Conservation (phyloP, 2,797 vertebrate species). For the Parotocinclus haroldoi region DNA sequence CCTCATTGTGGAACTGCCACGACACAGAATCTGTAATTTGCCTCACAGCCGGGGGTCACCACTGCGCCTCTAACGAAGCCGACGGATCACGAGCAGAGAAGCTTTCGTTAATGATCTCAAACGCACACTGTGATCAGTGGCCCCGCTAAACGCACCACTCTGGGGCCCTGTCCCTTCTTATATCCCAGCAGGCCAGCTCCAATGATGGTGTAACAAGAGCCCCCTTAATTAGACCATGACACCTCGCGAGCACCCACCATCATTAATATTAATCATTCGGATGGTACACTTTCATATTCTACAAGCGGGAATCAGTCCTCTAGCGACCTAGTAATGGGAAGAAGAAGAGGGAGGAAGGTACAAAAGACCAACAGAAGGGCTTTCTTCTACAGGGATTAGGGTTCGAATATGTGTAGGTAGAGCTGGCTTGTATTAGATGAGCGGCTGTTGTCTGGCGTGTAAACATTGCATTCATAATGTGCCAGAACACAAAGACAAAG, state of each 20-base stretch:
- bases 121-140: slow-evolving; percentile 56
- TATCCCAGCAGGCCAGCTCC: slow-evolving; percentile 65
- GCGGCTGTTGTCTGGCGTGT: slow-evolving; percentile 19
- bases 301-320: slow-evolving; percentile 67
- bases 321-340: slow-evolving; percentile 33
- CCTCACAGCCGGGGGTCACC: slow-evolving; percentile 64
- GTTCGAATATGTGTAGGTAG: slow-evolving; percentile 52
- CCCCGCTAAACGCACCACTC: slow-evolving; percentile 47
- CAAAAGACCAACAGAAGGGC: slow-evolving; percentile 73
- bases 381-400: no score
- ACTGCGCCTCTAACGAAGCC: slow-evolving; percentile 61
- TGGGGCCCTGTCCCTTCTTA: slow-evolving; percentile 56
- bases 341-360: slow-evolving; percentile 61
- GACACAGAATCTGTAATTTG: slow-evolving; percentile 74
- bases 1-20: slow-evolving; percentile 57
- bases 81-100: slow-evolving; percentile 60
- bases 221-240: slow-evolving; percentile 98
- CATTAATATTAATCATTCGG: slow-evolving; percentile 98
- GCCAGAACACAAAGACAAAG: slow-evolving; percentile 29
- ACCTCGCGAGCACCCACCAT: slow-evolving; percentile 89
- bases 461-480: slow-evolving; percentile 31
- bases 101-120: slow-evolving; percentile 70
- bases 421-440: slow-evolving; percentile 49
- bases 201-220: slow-evolving; percentile 88
- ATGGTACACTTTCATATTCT: slow-evolving; percentile 86